Conservation (phyloP, 2,113 vertebrate species). For the Girardinichthys multiradiatus region DNA sequence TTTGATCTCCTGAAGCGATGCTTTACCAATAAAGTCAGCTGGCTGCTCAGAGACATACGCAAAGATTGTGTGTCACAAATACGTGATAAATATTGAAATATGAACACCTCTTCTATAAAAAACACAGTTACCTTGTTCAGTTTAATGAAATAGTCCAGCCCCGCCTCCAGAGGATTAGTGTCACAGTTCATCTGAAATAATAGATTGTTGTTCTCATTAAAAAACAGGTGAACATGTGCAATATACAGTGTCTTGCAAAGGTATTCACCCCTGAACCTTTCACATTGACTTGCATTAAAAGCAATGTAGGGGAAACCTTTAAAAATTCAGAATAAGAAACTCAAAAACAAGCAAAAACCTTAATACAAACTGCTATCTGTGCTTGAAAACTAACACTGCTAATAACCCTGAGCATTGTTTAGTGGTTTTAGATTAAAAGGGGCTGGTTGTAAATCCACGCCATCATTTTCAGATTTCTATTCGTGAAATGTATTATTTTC, state of each 20-base stretch:
- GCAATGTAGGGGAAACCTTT: neutral
- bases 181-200: constrained; percentile 95
- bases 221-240: neutral
- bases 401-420: too few species aligned
- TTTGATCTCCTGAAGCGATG: constrained; percentile 91
- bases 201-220: neutral
- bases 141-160: constrained; percentile 93
- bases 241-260: neutral
- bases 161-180: constrained; percentile 95
- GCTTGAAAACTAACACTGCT: too few species aligned
- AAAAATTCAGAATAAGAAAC: neutral
- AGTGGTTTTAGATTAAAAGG: too few species aligned
- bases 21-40: constrained; percentile 92
- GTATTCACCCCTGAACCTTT: neutral
- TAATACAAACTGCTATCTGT: neutral
- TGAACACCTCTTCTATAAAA: neutral
- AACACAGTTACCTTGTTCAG: constrained; percentile 88
- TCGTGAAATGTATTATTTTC: too few species aligned
- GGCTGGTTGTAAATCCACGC: too few species aligned
- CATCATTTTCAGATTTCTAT: too few species aligned
- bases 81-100: neutral
- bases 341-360: neutral
- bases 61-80: constrained; percentile 3
- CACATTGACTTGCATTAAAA: neutral
- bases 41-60: constrained; percentile 75